Evolutionary conservation across 2,113 vertebrate species (phyloP), one percentile per base, ranked within the genome.

Genomic region (Caracal caracal): DNA sequence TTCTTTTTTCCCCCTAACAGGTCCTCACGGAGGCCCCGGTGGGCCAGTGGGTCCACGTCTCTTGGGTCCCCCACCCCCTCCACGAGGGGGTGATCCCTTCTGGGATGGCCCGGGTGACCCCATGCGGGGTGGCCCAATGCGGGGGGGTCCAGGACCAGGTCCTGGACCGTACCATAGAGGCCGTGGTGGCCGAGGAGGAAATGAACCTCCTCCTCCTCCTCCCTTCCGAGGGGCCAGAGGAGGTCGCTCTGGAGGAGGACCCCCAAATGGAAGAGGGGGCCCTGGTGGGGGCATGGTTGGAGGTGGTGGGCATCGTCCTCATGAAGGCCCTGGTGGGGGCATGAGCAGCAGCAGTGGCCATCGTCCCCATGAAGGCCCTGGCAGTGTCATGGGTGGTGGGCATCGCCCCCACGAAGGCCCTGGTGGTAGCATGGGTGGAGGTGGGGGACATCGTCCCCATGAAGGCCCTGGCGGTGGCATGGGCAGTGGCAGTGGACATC

Each of bases 1-100:
- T 6, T 88, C 24, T 93, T 59, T 3, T 19, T 33, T 73, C 2
- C n/a, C 13, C 78, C 49, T 82, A 30, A 96, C 30, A 98, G 98
- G 98, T 84, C 98, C 98, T 37, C 98, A 98, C 56, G 98, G 98
- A 76, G 75, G 98, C 22, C 98, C 98, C 37, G 96, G 98, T 20
- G 97, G 98, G 35, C 98, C 98, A 98, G 99, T 70, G 99, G 98
- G 98, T 43, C 99, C 99, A 0, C 99, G 99, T 76, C 99, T 99
- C 98, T 99, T 99, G 98, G 99, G 99, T 0, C 99, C 99, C 0
- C 99, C 99, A 0, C 99, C 99, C 0, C 99, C 99, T 4, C 99
- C 99, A 0, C 99, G 99, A 0, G 99, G 98, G 22, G 99, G 99
- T 84, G 99, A 99, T 24, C 99, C 99, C 93, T 99, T 99, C 98